Evolutionary conservation across 2,888 invertebrate species (phyloP).

Genomic region (Hemistola chrysoprasaria): DNA sequence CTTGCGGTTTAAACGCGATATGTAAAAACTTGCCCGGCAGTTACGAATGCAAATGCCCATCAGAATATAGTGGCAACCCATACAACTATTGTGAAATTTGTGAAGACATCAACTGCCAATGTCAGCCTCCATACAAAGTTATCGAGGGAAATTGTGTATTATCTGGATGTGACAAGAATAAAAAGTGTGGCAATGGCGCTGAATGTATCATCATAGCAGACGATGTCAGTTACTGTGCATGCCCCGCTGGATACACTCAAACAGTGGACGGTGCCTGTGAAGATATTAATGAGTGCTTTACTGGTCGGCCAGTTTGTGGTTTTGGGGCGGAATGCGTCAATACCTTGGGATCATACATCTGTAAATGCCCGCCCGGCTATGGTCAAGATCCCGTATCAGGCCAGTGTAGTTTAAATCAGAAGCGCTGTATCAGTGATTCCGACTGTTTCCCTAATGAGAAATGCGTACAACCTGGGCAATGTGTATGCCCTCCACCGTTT

Average conservation of each 20-base stretch:
- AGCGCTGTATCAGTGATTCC: constrained; percentile 90
- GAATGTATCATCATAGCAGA: constrained; percentile 95
- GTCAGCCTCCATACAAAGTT: constrained; percentile 93
- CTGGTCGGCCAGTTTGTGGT: constrained; percentile 89
- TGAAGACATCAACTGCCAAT: constrained; percentile 91
- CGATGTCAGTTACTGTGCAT: constrained; percentile 95
- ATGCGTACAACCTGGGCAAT: constrained; percentile 95
- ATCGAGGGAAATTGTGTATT: constrained; percentile 92
- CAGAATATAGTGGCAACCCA: constrained; percentile 94
- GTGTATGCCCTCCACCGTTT: constrained; percentile 95
- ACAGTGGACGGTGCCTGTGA: constrained; percentile 90
- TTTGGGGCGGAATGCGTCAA: constrained; percentile 94
- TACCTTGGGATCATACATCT: constrained; percentile 88
- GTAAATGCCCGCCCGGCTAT: constrained; percentile 91
- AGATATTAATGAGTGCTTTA: constrained; percentile 92
- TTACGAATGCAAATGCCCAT: constrained; percentile 95
- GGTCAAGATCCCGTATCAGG: constrained; percentile 92
- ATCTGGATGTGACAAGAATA: constrained; percentile 90
- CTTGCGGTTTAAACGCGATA: constrained; percentile 94
- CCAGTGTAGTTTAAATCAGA: constrained; percentile 91
- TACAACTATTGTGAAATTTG: constrained; percentile 94
- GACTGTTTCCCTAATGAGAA: constrained; percentile 94
- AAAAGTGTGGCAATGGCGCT: constrained; percentile 92
- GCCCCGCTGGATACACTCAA: constrained; percentile 92
- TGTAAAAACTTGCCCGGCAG: constrained; percentile 96